A percentile compares a stretch with the other conserved stretches of the same genome.
These are phyloP conservation scores for Pseudotriccus pelzelni DNA, from an alignment of 2,797 vertebrate genomes.

Conservation along the genomic window DNA sequence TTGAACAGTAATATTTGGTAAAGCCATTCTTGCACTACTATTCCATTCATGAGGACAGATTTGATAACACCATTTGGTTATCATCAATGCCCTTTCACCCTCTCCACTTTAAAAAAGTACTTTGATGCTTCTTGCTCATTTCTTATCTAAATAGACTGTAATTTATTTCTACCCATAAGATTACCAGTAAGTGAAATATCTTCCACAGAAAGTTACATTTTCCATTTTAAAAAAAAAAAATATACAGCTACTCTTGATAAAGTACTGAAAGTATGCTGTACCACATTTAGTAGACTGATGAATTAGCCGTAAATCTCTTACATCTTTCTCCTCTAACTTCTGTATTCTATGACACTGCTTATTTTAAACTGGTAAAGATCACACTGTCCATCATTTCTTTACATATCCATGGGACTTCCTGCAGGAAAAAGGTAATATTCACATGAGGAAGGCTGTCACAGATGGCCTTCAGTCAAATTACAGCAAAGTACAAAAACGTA, in stretches of 20 bases:
- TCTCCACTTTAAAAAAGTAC: background rate
- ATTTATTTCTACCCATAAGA: background rate
- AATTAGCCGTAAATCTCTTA: background rate
- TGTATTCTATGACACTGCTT: background rate
- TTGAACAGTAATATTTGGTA: background rate
- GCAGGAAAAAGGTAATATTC: background rate
- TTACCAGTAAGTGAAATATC: background rate
- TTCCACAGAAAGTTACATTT: background rate
- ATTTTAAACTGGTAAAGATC: background rate
- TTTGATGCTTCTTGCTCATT: background rate
- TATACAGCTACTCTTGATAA: background rate
- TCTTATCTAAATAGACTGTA: background rate
- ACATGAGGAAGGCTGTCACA: background rate
- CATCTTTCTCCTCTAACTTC: background rate
- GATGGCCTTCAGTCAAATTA: background rate
- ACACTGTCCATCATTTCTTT: background rate
- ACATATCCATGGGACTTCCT: background rate
- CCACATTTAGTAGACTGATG: background rate
- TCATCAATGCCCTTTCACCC: background rate
- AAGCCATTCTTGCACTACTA: background rate
- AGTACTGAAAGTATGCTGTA: background rate
- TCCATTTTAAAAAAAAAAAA: background rate
- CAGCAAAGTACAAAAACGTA: background rate
- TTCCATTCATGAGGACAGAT: background rate
- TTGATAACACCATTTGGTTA: background rate